Percentiles rank a stretch among this genome's conserved stretches.
Evolutionary conservation across 23 tunicate species (phyloP).

Genomic region (Corella eumyota): DNA sequence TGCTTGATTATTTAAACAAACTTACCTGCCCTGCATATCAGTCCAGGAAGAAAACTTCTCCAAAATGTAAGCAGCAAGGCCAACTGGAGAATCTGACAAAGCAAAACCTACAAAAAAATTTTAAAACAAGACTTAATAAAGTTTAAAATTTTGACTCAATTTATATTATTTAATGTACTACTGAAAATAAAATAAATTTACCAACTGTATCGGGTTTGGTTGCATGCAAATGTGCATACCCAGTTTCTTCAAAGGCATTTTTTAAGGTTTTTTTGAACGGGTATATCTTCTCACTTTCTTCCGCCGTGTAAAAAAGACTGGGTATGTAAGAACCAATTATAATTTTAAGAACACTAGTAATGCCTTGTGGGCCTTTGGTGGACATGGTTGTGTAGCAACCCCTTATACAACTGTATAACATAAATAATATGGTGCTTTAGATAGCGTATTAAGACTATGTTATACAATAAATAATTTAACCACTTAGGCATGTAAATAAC

Average conservation of each 20-base stretch:
- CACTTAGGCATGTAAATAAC: too few species aligned
- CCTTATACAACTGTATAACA: constrained; percentile 28
- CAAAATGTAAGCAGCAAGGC: constrained; percentile 75
- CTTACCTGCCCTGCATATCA: constrained; percentile 38
- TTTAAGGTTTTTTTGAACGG: constrained; percentile 34
- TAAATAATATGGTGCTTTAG: too few species aligned
- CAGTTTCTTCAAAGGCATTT: constrained; percentile 35
- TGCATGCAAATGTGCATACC: constrained; percentile 77
- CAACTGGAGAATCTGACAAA: constrained; percentile 79
- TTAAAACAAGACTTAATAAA: neutral
- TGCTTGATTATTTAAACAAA: too few species aligned
- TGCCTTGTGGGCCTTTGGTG: neutral
- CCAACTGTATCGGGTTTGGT: constrained; percentile 95
- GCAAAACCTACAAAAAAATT: constrained; percentile 43
- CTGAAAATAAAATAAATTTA: constrained; percentile 1
- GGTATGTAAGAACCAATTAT: constrained; percentile 40
- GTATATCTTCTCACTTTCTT: constrained; percentile 13
- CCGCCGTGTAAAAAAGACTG: constrained; percentile 14
- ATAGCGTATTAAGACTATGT: too few species aligned
- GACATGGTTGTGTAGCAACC: constrained; percentile 64
- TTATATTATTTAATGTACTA: neutral
- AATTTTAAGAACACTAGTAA: constrained; percentile 1
- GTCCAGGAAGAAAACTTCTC: constrained; percentile 93
- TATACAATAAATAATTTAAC: too few species aligned
- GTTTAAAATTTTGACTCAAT: neutral